Percentiles rank a stretch among this genome's conserved stretches.
phyloP scores from a whole-genome alignment of 2,888 invertebrate species.

The Tillus elongatus region DNA sequence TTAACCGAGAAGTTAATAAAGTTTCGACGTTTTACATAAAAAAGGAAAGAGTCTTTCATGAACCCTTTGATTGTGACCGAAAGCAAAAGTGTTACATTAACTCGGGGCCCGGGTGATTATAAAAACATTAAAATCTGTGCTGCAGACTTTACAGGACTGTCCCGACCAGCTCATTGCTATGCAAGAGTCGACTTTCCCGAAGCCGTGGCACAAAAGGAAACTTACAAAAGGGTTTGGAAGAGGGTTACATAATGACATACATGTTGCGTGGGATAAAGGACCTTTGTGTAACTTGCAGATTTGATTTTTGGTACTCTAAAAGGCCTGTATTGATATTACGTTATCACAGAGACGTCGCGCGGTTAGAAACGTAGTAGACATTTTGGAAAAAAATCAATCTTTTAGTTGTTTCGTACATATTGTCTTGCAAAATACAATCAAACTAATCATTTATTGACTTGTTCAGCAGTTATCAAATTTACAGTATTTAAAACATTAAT shows the following conservation, averaged over 20 bases:
- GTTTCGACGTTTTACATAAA: constrained; percentile 38
- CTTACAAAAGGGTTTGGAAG: neutral
- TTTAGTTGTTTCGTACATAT: too few species aligned
- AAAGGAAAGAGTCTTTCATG: constrained; percentile 39
- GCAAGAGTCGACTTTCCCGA: neutral
- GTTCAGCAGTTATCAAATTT: too few species aligned
- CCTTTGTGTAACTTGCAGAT: too few species aligned
- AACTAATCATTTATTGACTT: too few species aligned
- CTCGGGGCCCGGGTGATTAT: constrained; percentile 36
- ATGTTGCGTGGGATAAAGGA: neutral
- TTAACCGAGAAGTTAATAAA: constrained; percentile 31
- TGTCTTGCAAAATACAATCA: too few species aligned
- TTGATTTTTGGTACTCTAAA: too few species aligned
- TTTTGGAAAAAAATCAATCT: too few species aligned
- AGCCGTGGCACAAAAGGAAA: neutral
- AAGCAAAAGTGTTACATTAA: constrained; percentile 35
- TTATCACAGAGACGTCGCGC: too few species aligned
- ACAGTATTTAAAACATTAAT: too few species aligned
- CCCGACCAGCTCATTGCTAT: constrained; percentile 1
- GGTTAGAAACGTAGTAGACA: too few species aligned
- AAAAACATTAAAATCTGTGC: constrained; percentile 43
- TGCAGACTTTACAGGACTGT: too few species aligned
- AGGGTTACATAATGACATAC: constrained; percentile 1
- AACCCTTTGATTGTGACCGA: constrained; percentile 36
- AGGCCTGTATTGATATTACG: too few species aligned